These are phyloP conservation scores for Agriopis marginaria DNA, from an alignment of 2,888 invertebrate genomes.

Conservation along the genomic window DNA sequence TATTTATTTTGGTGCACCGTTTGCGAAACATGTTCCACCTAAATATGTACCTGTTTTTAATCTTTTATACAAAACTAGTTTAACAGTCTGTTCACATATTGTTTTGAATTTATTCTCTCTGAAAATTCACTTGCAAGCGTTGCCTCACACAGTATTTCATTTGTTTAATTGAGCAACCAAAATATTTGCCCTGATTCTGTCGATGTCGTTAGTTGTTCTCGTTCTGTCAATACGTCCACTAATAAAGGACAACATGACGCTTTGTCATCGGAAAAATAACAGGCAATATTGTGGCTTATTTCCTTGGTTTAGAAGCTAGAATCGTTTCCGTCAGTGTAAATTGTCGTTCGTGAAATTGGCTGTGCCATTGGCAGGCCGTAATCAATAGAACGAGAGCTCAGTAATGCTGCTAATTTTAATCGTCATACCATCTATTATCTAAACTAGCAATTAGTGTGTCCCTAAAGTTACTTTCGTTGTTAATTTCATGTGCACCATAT, in stretches of 20 bases:
- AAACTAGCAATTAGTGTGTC: constrained; percentile 53
- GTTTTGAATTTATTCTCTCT: constrained; percentile 44
- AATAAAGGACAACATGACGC: constrained; percentile 68
- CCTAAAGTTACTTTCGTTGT: constrained; percentile 23
- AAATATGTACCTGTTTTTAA: too few species aligned
- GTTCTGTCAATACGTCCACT: constrained; percentile 78
- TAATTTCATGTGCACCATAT: constrained; percentile 28
- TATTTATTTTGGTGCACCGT: too few species aligned
- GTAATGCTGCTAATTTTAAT: constrained; percentile 65
- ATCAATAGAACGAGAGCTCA: constrained; percentile 60
- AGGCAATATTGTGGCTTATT: constrained; percentile 55
- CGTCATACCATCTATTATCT: constrained; percentile 61
- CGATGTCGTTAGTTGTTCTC: constrained; percentile 76
- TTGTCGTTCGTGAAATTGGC: constrained; percentile 55
- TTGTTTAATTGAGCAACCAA: constrained; percentile 77
- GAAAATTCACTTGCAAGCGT: constrained; percentile 49
- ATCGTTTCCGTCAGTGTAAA: constrained; percentile 46
- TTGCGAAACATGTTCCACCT: too few species aligned
- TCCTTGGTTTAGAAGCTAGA: constrained; percentile 47
- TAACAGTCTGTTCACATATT: constrained; percentile 49
- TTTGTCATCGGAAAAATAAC: constrained; percentile 46
- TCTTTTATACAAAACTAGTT: too few species aligned
- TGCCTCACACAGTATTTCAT: constrained; percentile 69
- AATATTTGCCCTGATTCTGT: constrained; percentile 76
- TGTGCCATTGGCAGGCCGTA: constrained; percentile 56